These are phyloP conservation scores for Scleropages formosus DNA, from an alignment of 2,797 vertebrate species.

Conservation along the genomic window DNA sequence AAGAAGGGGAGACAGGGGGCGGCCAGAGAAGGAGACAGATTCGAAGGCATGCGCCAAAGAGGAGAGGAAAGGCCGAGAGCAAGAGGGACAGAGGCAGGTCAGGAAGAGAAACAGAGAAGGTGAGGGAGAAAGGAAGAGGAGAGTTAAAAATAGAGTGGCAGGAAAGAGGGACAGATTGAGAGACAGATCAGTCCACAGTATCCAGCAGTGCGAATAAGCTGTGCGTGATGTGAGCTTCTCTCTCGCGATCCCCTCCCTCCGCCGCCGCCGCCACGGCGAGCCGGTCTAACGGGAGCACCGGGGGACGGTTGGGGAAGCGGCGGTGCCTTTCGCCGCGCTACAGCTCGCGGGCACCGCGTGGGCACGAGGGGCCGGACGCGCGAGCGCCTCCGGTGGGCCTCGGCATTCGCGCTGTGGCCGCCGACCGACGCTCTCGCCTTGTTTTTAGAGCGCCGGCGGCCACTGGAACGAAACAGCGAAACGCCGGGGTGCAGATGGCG, in stretches of 20 bases:
- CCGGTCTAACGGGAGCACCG: too few species aligned
- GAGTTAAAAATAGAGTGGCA: slow-evolving; percentile 36
- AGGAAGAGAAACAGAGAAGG: slow-evolving; percentile 49
- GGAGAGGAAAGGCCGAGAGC: not conserved
- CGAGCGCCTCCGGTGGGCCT: too few species aligned
- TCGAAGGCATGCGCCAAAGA: slow-evolving; percentile 29
- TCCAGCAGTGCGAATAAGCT: slow-evolving; percentile 53
- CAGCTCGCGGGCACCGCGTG: not conserved
- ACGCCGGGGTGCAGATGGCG: not conserved
- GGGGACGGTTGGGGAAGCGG: not conserved
- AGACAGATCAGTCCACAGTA: slow-evolving; percentile 63
- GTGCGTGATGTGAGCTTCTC: slow-evolving; percentile 46
- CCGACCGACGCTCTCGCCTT: not conserved
- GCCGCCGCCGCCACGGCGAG: slow-evolving; percentile 28
- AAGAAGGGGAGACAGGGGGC: slow-evolving; percentile 43
- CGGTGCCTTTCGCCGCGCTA: not conserved
- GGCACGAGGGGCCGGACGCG: not conserved
- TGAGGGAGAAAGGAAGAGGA: slow-evolving; percentile 17
- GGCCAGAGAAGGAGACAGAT: slow-evolving; percentile 36
- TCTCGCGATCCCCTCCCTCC: slow-evolving; percentile 37
- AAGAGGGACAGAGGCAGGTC: slow-evolving; percentile 46
- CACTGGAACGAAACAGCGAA: too few species aligned
- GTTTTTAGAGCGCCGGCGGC: not conserved
- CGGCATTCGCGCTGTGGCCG: too few species aligned
- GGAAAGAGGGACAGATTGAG: slow-evolving; percentile 51